Base-by-base conservation (phyloP, 2,888 invertebrate genomes). In the Pheosia gnoma region DNA sequence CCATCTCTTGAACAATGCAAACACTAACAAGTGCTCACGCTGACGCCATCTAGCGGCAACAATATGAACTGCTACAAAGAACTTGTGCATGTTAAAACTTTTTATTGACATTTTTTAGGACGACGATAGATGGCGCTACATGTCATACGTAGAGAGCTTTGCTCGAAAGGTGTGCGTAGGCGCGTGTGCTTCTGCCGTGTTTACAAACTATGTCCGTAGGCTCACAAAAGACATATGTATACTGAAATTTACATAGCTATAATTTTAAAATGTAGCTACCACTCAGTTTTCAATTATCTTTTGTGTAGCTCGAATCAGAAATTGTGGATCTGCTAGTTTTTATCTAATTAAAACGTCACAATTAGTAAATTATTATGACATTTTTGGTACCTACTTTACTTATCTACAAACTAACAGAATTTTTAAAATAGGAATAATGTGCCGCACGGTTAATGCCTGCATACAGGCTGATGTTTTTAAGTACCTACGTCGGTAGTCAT, bases 101-200 rank as follows among this genome's bases (percentile, higher is more conserved):
- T 39, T 37, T 39, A 41, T 58, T 49, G 13, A 53, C 54, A 66
- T 62, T 77, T 65, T 66, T 25, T 9, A 11, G n/a, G 6, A 1
- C 5, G 0, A 3, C 56, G 59, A 52, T 74, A 90, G 91, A 83
- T 89, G 91, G 88, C 91, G 89, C 79, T 78, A 76, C 13, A 11
- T 1, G 53, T 57, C 60, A 57, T 78, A 77, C n/a, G n/a, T 3
- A 51, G 58, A 61, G 8, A 58, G 58, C 70, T 63, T 65, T 78
- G 81, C 83, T 82, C 74, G 5, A 37, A 53, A 53, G 8, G 38
- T 70, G 72, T 68, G 75, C 78, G 77, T 77, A 76, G 53, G 53
- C 53, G 53, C 53, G 5, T 47, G 47, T 13, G 51, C 13, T 51
- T 25, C 9, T 51, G 51, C 25, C 25, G 25, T 51, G 51, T 51